phyloP scores from a whole-genome alignment of 2,797 vertebrate genomes.

The Mormyrops boulengeri region DNA sequence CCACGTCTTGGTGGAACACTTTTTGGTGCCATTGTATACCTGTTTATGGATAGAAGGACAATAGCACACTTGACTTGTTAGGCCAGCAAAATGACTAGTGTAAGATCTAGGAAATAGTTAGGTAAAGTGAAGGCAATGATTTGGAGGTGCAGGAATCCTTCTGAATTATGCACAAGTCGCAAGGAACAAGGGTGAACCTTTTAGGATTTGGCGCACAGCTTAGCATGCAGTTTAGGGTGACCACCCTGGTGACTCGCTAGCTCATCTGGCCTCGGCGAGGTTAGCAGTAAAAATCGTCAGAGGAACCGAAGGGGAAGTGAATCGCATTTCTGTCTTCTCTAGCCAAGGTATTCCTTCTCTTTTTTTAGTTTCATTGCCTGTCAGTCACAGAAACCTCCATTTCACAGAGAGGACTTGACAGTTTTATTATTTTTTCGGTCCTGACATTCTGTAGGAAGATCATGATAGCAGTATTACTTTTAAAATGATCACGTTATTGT shows the following conservation, averaged over 20 bases:
- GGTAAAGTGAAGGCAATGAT: neutral
- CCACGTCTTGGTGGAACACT: neutral
- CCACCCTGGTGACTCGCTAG: neutral
- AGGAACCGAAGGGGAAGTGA: neutral
- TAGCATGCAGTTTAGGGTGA: neutral
- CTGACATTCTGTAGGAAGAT: neutral
- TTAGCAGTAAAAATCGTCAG: neutral
- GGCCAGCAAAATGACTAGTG: neutral
- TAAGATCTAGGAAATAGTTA: neutral
- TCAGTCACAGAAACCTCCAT: constrained; percentile 54
- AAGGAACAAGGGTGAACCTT: neutral
- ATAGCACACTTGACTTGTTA: neutral
- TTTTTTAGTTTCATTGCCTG: constrained; percentile 13
- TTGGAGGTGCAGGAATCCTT: neutral
- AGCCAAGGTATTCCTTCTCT: neutral
- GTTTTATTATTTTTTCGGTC: neutral
- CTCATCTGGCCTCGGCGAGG: neutral
- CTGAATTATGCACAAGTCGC: neutral
- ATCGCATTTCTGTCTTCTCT: neutral
- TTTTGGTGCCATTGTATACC: neutral
- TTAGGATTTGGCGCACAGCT: neutral
- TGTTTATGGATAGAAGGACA: neutral
- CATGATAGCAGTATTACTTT: neutral
- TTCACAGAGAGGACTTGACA: constrained; percentile 52
- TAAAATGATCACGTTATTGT: neutral